These are phyloP conservation scores for Patiria pectinifera DNA, from an alignment of 53 echinoderm and acorn worm genomes.

Conservation along the genomic window DNA sequence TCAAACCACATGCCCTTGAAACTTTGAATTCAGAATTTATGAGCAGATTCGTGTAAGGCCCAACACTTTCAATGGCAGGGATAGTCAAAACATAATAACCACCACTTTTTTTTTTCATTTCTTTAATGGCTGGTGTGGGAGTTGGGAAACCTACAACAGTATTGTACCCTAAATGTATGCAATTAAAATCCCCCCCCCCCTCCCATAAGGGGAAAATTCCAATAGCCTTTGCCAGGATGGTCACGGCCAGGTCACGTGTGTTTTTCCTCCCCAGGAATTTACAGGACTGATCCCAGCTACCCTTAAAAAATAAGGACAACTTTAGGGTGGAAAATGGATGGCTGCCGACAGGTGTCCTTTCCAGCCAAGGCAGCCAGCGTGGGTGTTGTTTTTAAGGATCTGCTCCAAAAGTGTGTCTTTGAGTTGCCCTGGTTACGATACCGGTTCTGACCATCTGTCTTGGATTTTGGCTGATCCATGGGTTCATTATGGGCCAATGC, in stretches of 20 bases:
- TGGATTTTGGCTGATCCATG: neutral
- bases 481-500: neutral
- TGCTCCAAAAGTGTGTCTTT: neutral
- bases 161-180: too few species aligned
- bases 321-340: neutral
- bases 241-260: neutral
- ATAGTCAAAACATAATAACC: too few species aligned
- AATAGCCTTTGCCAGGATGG: neutral
- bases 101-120: too few species aligned
- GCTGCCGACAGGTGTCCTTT: neutral
- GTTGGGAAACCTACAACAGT: too few species aligned
- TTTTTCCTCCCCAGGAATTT: neutral
- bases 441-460: neutral
- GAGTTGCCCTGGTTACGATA: conserved; percentile 1
- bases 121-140: too few species aligned
- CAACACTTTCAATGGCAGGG: too few species aligned
- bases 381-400: conserved; percentile 11
- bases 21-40: too few species aligned
- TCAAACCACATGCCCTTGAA: too few species aligned
- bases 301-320: neutral
- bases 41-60: too few species aligned
- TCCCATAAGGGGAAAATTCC: neutral
- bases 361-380: neutral
- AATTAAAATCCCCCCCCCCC: too few species aligned
- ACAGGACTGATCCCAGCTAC: neutral